These are phyloP conservation scores for Lacanobia wlatinum DNA, from an alignment of 2,888 invertebrate species.

Conservation along the genomic window DNA sequence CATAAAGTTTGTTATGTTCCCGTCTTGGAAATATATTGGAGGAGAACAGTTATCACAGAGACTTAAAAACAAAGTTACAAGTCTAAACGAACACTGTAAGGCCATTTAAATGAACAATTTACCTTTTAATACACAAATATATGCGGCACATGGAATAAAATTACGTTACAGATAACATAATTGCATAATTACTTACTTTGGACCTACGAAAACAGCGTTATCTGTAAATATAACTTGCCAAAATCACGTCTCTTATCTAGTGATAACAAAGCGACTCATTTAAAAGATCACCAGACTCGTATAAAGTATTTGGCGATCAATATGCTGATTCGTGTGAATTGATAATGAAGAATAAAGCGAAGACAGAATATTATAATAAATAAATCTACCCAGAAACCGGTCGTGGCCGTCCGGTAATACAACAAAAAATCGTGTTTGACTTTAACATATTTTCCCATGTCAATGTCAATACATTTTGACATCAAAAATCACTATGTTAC, in stretches of 20 bases:
- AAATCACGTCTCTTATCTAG: constrained; percentile 51
- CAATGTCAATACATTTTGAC: constrained; percentile 18
- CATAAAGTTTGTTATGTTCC: not conserved
- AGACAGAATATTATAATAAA: constrained; percentile 48
- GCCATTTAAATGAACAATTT: constrained; percentile 1
- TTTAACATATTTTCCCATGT: constrained; percentile 13
- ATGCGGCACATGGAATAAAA: constrained; percentile 48
- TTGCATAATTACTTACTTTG: constrained; percentile 76
- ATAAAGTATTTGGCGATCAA: constrained; percentile 26
- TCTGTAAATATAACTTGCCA: constrained; percentile 55
- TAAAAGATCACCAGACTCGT: constrained; percentile 22
- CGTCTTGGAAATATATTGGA: not conserved
- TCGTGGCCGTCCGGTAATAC: constrained; percentile 34
- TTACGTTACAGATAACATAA: constrained; percentile 55
- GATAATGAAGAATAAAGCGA: constrained; percentile 31
- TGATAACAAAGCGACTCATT: constrained; percentile 49
- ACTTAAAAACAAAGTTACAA: constrained; percentile 16
- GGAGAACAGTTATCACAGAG: constrained; percentile 26
- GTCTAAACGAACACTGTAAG: not conserved
- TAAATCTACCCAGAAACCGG: constrained; percentile 63
- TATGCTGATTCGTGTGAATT: constrained; percentile 32
- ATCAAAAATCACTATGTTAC: not conserved
- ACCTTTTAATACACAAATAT: constrained; percentile 12
- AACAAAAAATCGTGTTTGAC: constrained; percentile 32
- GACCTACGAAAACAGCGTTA: constrained; percentile 66